Conservation (phyloP, 2,888 invertebrate genomes). For the Chironomus riparius region DNA sequence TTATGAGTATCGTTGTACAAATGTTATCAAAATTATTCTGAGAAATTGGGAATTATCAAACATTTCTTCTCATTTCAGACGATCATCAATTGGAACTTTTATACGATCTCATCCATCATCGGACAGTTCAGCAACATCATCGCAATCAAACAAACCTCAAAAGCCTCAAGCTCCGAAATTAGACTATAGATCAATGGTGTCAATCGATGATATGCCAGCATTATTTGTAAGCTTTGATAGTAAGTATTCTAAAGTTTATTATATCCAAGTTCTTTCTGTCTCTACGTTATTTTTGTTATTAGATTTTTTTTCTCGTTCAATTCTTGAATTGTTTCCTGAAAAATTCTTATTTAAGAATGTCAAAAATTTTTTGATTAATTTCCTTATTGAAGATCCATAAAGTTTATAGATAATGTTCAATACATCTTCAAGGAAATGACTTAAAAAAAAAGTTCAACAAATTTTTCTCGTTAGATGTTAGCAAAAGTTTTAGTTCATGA, state of each 20-base stretch:
- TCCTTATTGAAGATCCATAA: no score
- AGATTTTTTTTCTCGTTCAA: not conserved
- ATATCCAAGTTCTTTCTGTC: not conserved
- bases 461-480: not conserved
- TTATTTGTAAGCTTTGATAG: constrained; percentile 90
- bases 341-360: not conserved
- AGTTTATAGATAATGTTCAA: not conserved
- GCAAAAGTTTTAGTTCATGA: not conserved
- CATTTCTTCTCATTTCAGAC: constrained; percentile 45
- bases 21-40: no score
- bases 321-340: not conserved
- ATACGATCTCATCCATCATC: constrained; percentile 59
- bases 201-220: constrained; percentile 90
- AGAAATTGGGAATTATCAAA: no score
- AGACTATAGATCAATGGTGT: constrained; percentile 88
- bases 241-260: constrained; percentile 47
- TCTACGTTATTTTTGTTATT: not conserved
- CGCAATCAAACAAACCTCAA: constrained; percentile 44
- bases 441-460: not conserved
- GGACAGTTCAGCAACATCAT: constrained; percentile 49
- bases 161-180: constrained; percentile 62
- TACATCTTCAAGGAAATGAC: not conserved
- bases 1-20: no score
- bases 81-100: constrained; percentile 78
- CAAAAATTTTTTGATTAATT: not conserved